Evolutionary conservation across 1,140 invertebrate species (phyloP).

Genomic region (Littorina saxatilis): DNA sequence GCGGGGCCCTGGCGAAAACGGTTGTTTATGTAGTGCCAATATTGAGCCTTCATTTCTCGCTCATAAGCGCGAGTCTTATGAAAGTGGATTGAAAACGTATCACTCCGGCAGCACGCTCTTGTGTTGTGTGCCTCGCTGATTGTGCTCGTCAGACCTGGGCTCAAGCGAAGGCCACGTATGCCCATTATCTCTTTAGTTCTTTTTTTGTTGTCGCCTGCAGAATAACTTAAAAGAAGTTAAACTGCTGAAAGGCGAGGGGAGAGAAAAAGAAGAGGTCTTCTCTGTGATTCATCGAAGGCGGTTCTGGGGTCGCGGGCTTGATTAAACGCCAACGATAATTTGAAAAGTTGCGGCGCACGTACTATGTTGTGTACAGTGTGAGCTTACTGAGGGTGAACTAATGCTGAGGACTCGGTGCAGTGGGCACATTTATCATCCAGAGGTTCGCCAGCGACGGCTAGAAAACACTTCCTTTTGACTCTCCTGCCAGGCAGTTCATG

Average conservation of each 20-base stretch:
- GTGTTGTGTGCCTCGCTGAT: neutral
- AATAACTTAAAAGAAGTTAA: conserved; percentile 5
- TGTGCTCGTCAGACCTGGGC: neutral
- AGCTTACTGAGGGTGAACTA: too few relatives aligned
- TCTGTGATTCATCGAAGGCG: neutral
- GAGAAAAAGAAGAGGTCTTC: neutral
- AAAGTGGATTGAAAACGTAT: conserved; percentile 41
- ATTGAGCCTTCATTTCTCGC: conserved; percentile 33
- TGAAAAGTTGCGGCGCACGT: neutral
- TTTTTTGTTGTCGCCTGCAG: neutral
- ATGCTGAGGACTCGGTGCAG: too few relatives aligned
- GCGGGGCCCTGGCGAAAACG: conserved; percentile 8
- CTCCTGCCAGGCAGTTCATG: too few relatives aligned
- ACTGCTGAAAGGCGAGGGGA: too few relatives aligned
- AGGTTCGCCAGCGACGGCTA: too few relatives aligned
- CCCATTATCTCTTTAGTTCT: conserved; percentile 5
- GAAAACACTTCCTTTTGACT: too few relatives aligned
- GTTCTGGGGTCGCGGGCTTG: neutral
- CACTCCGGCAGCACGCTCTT: neutral
- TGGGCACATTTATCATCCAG: too few relatives aligned
- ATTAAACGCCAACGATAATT: neutral
- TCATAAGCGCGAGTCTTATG: neutral
- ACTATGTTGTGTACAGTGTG: too few relatives aligned
- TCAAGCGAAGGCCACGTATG: neutral
- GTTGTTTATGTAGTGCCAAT: conserved; percentile 36